These are phyloP conservation scores for Cephus cinctus DNA, from an alignment of 1,140 invertebrate species.

Conservation along the genomic window DNA sequence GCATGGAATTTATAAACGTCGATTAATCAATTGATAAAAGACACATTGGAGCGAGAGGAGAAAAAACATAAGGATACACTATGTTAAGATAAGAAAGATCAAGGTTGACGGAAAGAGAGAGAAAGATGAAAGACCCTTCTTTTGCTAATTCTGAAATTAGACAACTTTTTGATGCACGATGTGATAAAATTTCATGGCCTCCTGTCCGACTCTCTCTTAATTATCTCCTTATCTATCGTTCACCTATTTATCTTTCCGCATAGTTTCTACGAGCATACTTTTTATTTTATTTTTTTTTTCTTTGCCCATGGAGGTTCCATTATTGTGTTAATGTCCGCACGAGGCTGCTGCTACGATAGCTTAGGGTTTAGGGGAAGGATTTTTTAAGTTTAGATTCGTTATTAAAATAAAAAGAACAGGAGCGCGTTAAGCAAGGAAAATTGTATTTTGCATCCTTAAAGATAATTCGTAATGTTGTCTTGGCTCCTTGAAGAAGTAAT, in stretches of 20 bases:
- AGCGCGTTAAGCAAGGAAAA: no score
- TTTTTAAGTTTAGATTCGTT: neutral
- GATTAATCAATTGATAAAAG: constrained; percentile 1
- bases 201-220: neutral
- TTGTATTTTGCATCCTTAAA: no score
- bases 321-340: neutral
- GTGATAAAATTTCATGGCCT: constrained; percentile 26
- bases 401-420: no score
- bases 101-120: constrained; percentile 5
- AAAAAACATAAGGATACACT: neutral
- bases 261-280: neutral
- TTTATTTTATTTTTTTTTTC: neutral
- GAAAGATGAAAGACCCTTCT: constrained; percentile 5
- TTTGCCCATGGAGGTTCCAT: neutral
- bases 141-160: constrained; percentile 2
- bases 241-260: neutral
- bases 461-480: no score
- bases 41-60: neutral
- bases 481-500: no score
- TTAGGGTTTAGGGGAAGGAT: neutral
- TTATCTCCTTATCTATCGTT: neutral
- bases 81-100: neutral
- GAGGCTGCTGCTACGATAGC: neutral
- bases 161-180: constrained; percentile 22
- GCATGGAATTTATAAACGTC: neutral